Evolutionary conservation across 1,140 invertebrate genomes (phyloP), one percentile per base, ranked within the genome.

Genomic region (Solenopsis fugax): DNA sequence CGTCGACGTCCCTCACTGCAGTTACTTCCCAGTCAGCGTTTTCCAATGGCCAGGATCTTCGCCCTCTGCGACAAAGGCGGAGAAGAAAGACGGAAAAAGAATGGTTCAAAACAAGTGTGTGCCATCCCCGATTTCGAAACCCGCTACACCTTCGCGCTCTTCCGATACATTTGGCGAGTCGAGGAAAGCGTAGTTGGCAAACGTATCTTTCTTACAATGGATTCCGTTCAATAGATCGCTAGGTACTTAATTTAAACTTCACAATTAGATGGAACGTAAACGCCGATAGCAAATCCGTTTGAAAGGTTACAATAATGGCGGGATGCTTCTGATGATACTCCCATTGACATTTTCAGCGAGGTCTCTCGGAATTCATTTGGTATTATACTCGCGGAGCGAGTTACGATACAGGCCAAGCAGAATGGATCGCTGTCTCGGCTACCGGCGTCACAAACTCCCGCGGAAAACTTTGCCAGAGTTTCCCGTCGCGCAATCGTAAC

Each of bases 21-120:
- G 77, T 93, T 92, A 92, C 93, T 93, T 87, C 90, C 64, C 86
- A 93, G 93, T 94, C 93, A 94, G 93, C 93, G 90, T 92, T 94
- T 94, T 93, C 90, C 87, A 91, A 91, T 89, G 54, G 56, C 85
- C 69, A 78, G 81, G 34, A 65, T 69, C 78, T 67, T 52, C 67
- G 13, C 12, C 54, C 29, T 77, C 50, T 4, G 50, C 62, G 60
- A 13, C 34, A 67, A 18, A n/a, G 75, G 18, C 52, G 13, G 72
- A 34, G 67, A 75, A 64, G 41, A 16, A 67, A 29, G n/a, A n/a
- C n/a, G 29, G 77, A 50, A n/a, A 5, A 84, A 60, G 80, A 84
- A 84, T 84, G 29, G 24, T 9, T 48, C 21, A 12, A 41, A 37
- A 60, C 48, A 18, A 24, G 21, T 10, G 41, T 18, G n/a, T 18